phyloP scores from a whole-genome alignment of 2,797 vertebrate genomes.

The Neopelma chrysocephalum region DNA sequence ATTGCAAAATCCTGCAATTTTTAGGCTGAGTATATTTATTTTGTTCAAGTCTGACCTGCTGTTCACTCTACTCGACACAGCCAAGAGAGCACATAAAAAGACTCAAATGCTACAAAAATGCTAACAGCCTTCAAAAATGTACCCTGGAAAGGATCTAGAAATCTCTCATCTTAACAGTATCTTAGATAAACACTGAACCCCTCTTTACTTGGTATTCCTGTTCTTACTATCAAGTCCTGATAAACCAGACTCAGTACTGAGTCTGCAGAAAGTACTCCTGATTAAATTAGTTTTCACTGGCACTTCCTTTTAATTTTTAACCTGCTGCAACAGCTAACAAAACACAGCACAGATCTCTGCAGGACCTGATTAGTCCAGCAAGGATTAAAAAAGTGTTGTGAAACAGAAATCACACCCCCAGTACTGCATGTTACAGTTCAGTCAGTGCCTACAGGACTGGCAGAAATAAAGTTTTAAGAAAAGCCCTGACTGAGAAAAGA shows the following conservation, averaged over 20 bases:
- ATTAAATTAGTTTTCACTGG: background rate
- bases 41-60: background rate
- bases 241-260: background rate
- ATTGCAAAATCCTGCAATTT: background rate
- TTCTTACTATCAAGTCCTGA: background rate
- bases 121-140: background rate
- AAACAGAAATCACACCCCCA: background rate
- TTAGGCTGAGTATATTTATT: background rate
- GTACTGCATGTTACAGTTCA: background rate
- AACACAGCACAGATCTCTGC: background rate
- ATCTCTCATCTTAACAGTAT: background rate
- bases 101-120: background rate
- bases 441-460: background rate
- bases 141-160: background rate
- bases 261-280: background rate
- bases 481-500: background rate
- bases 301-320: background rate
- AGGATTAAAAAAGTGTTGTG: background rate
- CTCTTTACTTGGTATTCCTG: background rate
- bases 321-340: background rate
- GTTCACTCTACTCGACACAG: background rate
- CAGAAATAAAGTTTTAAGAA: background rate
- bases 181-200: background rate
- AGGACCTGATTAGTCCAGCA: background rate
- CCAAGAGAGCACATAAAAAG: background rate